Base-by-base conservation (phyloP, 2,113 vertebrate species). In the Eonycteris spelaea region DNA sequence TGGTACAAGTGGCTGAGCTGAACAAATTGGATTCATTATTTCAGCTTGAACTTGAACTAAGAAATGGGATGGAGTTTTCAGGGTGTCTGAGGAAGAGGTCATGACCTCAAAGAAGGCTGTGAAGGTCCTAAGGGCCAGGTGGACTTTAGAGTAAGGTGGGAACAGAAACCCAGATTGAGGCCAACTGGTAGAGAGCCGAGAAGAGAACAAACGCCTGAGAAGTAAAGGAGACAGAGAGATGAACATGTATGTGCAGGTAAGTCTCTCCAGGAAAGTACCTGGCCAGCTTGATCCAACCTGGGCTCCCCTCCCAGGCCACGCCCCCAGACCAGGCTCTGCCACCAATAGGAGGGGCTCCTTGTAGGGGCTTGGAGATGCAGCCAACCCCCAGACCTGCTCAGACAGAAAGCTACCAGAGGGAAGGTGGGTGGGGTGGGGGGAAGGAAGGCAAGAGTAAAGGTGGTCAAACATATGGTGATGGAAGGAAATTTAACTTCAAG, bases 201-300 rank as follows among this genome's bases (percentile, higher is more conserved):
- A 55, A 2, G 45, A 35, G 35, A 53, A 35, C 19, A 16, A 71
- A 71, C 40, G 12, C 35, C 45, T 28, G 26, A 22, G 75, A 53
- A 51, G 55, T 21, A 35, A 19, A 16, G 3, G 40, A n/a, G 14
- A 51, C 12, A n/a, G 59, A 24, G 43, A 68, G 24, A 28, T 2
- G 6, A 1, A 7, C 40, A 1, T 7, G 10, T 10, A 19, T 6
- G 0, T 21, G 19, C 6, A 0, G 19, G 6, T 28, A 5, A 28
- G 53, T 53, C 22, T 68, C 35, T 74, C 14, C 26, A 18, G 12
- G 3, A 40, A 16, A 74, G 13, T 5, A 1, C 55, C 18, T 3
- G 4, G 38, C 30, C 1, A 59, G 57, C 57, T 59, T 7, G 57
- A 59, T 59, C 57, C 57, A 59, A 59, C 21, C 22, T 59, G 89